These are phyloP conservation scores for Thymelicus acteon DNA, from an alignment of 2,888 invertebrate genomes.

Conservation along the genomic window DNA sequence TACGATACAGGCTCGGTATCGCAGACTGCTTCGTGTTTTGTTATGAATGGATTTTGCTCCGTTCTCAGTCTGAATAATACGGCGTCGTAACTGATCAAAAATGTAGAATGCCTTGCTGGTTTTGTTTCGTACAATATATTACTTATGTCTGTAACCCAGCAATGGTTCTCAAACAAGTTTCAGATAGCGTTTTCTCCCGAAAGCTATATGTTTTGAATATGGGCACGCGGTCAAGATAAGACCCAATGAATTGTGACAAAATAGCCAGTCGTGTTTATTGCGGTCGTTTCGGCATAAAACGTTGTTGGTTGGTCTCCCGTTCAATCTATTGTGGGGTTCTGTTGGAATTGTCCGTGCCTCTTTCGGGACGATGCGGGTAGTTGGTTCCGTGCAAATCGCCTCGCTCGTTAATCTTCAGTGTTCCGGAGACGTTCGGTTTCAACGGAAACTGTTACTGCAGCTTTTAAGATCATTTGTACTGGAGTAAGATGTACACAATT, in stretches of 20 bases:
- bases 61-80: slow-evolving; percentile 40
- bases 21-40: slow-evolving; percentile 52
- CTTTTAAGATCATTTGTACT: slow-evolving; percentile 28
- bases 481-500: slow-evolving; percentile 7
- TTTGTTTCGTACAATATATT: not conserved
- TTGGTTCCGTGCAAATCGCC: slow-evolving; percentile 28
- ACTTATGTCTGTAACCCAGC: not conserved
- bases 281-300: slow-evolving; percentile 42
- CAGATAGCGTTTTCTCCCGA: slow-evolving; percentile 5
- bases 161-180: slow-evolving; percentile 9
- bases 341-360: slow-evolving; percentile 25
- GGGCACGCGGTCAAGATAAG: slow-evolving; percentile 53
- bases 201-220: slow-evolving; percentile 33
- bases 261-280: slow-evolving; percentile 54
- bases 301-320: slow-evolving; percentile 30
- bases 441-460: slow-evolving; percentile 35
- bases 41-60: slow-evolving; percentile 55
- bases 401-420: slow-evolving; percentile 37
- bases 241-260: slow-evolving; percentile 55
- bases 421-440: slow-evolving; percentile 31
- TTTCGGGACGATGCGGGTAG: slow-evolving; percentile 34
- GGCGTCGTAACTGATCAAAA: not conserved
- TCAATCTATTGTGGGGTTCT: slow-evolving; percentile 31
- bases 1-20: slow-evolving; percentile 57
- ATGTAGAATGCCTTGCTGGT: slow-evolving; percentile 6